Percentiles rank a stretch among this genome's conserved stretches.
phyloP scores from a whole-genome alignment of 2,113 vertebrate genomes.

The Arvicanthis niloticus region DNA sequence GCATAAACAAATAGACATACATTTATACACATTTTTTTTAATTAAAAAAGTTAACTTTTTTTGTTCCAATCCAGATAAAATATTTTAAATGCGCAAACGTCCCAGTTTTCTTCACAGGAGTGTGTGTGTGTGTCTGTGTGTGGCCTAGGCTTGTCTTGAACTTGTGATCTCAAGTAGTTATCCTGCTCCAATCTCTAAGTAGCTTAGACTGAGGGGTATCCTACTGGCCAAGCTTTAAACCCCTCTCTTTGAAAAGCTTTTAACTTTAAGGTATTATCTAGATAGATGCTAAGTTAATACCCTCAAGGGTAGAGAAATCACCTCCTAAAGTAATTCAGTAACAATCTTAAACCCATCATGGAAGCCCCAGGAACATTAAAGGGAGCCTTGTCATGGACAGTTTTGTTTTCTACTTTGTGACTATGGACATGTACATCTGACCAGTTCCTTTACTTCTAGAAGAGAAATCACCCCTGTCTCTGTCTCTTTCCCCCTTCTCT shows the following conservation, averaged over 20 bases:
- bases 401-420: rapidly evolving
- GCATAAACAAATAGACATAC: neutral
- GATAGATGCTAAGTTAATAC: neutral
- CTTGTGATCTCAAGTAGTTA: neutral
- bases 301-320: neutral
- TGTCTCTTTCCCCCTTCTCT: neutral
- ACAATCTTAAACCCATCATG: rapidly evolving
- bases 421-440: neutral
- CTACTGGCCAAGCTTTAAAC: neutral
- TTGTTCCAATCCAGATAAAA: neutral
- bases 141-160: neutral
- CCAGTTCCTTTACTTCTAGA: neutral
- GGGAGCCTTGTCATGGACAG: neutral
- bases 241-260: constrained; percentile 16
- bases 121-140: no score
- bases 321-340: neutral
- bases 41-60: neutral
- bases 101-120: neutral
- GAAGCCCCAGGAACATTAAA: neutral
- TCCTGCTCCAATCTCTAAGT: neutral
- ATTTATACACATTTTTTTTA: neutral
- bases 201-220: neutral
- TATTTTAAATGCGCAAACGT: neutral
- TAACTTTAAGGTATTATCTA: neutral
- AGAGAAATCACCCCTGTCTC: neutral